Conservation (phyloP, 2,797 vertebrate genomes). For the Sebastiscus tertius region DNA sequence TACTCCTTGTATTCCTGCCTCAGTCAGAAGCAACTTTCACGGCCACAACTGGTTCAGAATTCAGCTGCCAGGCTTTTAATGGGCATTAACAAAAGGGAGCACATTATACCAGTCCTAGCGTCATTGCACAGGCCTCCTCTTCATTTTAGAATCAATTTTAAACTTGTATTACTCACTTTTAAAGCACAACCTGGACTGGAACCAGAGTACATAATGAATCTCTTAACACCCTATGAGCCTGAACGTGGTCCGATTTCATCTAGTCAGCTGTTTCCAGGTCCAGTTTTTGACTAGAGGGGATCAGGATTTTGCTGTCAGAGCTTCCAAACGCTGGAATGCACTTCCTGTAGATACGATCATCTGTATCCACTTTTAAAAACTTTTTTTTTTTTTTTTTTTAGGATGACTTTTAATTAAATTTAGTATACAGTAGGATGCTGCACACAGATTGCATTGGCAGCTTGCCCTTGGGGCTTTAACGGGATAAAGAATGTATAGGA, state of each 20-base stretch:
- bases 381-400: too few species aligned
- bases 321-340: background rate
- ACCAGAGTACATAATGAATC: background rate
- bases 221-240: background rate
- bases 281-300: background rate
- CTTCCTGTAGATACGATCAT: too few species aligned
- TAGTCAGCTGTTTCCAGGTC: background rate
- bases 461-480: background rate
- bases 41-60: background rate
- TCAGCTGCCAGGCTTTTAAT: background rate
- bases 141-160: background rate
- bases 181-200: background rate
- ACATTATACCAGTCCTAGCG: background rate
- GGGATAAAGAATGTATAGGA: slow-evolving; percentile 16
- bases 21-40: background rate
- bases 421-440: background rate
- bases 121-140: background rate
- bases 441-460: slow-evolving; percentile 11
- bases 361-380: too few species aligned
- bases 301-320: background rate
- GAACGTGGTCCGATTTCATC: background rate
- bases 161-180: background rate
- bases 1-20: background rate
- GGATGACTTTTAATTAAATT: background rate
- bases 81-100: background rate